Conservation (phyloP, 2,113 vertebrate species). For the Chloropsis hardwickii region DNA sequence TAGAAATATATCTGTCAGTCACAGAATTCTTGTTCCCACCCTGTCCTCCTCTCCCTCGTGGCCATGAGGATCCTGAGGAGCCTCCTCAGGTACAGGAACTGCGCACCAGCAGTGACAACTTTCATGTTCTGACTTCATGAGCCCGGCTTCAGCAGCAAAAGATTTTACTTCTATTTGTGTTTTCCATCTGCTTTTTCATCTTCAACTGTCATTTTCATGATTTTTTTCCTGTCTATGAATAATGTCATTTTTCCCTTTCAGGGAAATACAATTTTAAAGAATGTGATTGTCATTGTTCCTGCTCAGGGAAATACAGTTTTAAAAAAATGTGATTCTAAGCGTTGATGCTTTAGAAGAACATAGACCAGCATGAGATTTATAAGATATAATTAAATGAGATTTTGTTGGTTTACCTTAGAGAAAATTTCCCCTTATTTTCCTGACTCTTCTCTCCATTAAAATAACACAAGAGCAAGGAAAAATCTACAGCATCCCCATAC, state of each 20-base stretch:
- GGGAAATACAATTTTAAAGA: not conserved
- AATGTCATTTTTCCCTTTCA: not conserved
- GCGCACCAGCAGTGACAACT: not conserved
- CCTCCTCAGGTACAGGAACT: accelerated
- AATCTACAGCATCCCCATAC: not conserved
- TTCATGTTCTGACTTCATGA: not conserved
- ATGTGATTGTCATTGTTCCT: not conserved
- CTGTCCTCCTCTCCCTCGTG: not conserved
- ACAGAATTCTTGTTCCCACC: not conserved
- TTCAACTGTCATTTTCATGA: not conserved
- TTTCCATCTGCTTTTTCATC: not conserved
- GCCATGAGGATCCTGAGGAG: not conserved
- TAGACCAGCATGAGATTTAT: not conserved
- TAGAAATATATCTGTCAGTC: not conserved
- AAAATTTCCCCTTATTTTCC: not conserved
- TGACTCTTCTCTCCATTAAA: not conserved
- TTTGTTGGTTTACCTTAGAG: not conserved
- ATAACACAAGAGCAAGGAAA: not conserved
- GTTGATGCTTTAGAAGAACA: not conserved
- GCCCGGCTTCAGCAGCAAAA: not conserved
- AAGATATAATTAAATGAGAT: not conserved
- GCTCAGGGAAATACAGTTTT: not conserved
- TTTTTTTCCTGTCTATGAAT: not conserved
- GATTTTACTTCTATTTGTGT: not conserved
- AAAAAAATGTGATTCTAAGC: not conserved